Conservation (phyloP, 2,113 vertebrate species). For the Leucopsar rothschildi region DNA sequence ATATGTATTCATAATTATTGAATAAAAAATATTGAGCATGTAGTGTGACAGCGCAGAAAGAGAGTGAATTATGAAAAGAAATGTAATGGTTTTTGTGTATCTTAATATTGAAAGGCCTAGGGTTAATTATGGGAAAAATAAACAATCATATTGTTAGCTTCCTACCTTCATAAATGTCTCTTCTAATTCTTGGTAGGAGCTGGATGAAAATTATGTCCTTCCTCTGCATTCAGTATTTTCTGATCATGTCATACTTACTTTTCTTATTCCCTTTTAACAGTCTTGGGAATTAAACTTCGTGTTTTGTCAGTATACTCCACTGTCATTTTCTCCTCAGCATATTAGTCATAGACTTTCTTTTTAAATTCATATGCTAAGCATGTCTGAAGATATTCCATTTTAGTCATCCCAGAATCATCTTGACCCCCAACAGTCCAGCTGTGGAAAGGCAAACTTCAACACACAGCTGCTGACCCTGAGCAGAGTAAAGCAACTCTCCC, state of each 20-base stretch:
- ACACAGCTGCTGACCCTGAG: neutral
- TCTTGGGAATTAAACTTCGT: neutral
- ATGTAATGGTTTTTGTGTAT: accelerated
- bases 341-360: neutral
- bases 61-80: neutral
- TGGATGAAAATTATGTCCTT: neutral
- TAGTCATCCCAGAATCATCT: neutral
- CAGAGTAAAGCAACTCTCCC: neutral
- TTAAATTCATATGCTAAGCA: neutral
- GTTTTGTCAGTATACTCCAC: neutral
- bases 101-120: neutral
- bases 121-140: neutral
- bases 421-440: neutral
- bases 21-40: neutral
- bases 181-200: neutral
- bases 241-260: neutral
- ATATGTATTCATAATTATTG: neutral
- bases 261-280: neutral
- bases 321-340: neutral
- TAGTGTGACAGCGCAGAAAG: neutral
- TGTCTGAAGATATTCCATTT: neutral
- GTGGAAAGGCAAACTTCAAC: neutral
- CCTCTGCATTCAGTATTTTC: neutral
- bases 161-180: neutral
- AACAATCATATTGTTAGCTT: neutral